phyloP scores from a whole-genome alignment of 2,797 vertebrate species.

The Anguilla megastoma region DNA sequence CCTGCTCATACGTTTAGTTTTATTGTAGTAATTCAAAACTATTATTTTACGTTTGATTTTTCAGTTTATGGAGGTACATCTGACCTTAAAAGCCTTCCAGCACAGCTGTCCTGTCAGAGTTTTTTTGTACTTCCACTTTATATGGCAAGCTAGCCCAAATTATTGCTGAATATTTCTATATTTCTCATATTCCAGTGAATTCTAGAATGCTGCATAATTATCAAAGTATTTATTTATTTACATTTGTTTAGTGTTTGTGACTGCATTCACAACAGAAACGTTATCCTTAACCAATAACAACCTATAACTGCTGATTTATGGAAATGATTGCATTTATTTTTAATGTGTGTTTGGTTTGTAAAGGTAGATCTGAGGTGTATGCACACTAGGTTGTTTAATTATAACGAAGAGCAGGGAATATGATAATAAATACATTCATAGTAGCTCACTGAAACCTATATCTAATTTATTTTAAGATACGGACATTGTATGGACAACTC shows the following conservation, averaged over 20 bases:
- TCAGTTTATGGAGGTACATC: not conserved
- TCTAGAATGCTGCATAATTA: no score
- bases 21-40: not conserved
- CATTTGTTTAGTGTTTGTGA: no score
- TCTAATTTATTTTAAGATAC: not conserved
- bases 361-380: not conserved
- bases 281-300: no score
- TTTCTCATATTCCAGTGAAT: not conserved
- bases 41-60: not conserved
- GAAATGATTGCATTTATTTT: not conserved
- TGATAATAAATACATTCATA: not conserved
- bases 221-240: no score
- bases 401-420: not conserved
- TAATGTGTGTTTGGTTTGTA: not conserved
- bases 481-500: not conserved
- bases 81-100: not conserved
- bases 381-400: not conserved
- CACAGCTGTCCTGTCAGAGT: not conserved
- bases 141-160: not conserved
- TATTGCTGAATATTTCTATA: not conserved
- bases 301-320: not conserved
- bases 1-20: not conserved
- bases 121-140: not conserved
- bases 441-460: not conserved
- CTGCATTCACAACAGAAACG: no score